A percentile compares a stretch with the other conserved stretches of the same genome.
phyloP scores from a whole-genome alignment of 2,888 invertebrate genomes.

The Mesoligia furuncula region DNA sequence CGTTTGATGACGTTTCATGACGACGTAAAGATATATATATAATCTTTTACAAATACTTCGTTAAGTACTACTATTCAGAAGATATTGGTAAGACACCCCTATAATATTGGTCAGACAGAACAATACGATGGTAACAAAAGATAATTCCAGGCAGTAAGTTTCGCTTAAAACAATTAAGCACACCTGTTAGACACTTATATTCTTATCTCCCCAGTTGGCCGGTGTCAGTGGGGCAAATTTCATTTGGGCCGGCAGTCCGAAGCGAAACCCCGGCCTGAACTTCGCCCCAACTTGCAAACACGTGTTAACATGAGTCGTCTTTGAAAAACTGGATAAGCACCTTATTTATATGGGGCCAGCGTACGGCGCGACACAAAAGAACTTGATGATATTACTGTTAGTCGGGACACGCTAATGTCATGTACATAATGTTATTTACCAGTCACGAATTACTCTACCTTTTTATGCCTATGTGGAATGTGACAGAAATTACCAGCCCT shows the following conservation, averaged over 20 bases:
- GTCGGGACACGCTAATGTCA: conserved; percentile 82
- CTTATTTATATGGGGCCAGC: conserved; percentile 89
- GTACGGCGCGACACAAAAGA: conserved; percentile 86
- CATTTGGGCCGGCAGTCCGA: conserved; percentile 82
- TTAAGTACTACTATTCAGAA: conserved; percentile 12
- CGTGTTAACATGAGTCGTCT: conserved; percentile 88
- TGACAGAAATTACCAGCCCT: conserved; percentile 70
- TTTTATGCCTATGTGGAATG: conserved; percentile 71
- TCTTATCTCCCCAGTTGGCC: conserved; percentile 73
- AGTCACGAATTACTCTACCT: conserved; percentile 77
- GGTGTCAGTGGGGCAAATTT: conserved; percentile 87
- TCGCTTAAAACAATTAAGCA: conserved; percentile 74
- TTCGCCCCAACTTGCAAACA: conserved; percentile 83
- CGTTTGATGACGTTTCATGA: background rate
- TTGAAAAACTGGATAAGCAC: conserved; percentile 88
- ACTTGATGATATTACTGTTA: conserved; percentile 87
- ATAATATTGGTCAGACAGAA: conserved; percentile 40
- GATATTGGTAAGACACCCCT: conserved; percentile 12
- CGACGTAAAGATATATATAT: background rate
- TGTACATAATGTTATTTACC: conserved; percentile 86
- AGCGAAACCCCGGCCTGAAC: conserved; percentile 73
- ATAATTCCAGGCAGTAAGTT: conserved; percentile 56
- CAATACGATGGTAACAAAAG: conserved; percentile 41
- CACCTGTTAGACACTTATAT: conserved; percentile 74
- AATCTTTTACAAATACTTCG: background rate